A percentile compares a stretch with the other conserved stretches of the same genome.
These are phyloP conservation scores for Hypselothyrea guttata DNA, from an alignment of 2,888 invertebrate species.

Conservation along the genomic window DNA sequence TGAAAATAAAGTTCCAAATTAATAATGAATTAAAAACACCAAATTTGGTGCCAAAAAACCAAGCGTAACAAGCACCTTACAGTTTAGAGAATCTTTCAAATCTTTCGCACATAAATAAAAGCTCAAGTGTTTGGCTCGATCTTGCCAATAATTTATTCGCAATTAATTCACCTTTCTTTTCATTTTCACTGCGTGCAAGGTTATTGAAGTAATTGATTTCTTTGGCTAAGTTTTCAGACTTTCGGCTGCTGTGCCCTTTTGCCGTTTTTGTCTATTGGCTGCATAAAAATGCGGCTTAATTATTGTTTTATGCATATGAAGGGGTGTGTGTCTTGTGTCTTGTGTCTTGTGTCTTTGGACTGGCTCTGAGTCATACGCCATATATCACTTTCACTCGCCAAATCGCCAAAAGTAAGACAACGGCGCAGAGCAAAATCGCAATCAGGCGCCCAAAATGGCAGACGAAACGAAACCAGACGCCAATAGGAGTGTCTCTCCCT, in stretches of 20 bases:
- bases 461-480: slow-evolving; percentile 43
- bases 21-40: too few relatives aligned
- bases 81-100: too few relatives aligned
- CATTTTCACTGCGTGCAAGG: slow-evolving; percentile 25
- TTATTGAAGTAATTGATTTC: slow-evolving; percentile 35
- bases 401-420: slow-evolving; percentile 36
- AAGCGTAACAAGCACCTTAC: too few relatives aligned
- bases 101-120: too few relatives aligned
- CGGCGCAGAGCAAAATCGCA: slow-evolving; percentile 56
- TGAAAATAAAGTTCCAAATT: too few relatives aligned
- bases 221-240: too few relatives aligned
- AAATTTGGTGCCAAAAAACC: too few relatives aligned
- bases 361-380: slow-evolving; percentile 63
- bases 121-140: too few relatives aligned
- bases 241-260: slow-evolving; percentile 65
- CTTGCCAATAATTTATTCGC: too few relatives aligned
- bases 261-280: slow-evolving; percentile 44
- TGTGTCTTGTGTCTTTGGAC: slow-evolving; percentile 12
- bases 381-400: slow-evolving; percentile 74
- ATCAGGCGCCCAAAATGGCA: slow-evolving; percentile 51
- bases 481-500: slow-evolving; percentile 24
- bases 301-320: slow-evolving; percentile 73
- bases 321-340: slow-evolving; percentile 46
- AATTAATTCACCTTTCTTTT: slow-evolving; percentile 5
- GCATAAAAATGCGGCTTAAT: slow-evolving; percentile 71